Conservation (phyloP, 2,797 vertebrate genomes). For the Numenius phaeopus region DNA sequence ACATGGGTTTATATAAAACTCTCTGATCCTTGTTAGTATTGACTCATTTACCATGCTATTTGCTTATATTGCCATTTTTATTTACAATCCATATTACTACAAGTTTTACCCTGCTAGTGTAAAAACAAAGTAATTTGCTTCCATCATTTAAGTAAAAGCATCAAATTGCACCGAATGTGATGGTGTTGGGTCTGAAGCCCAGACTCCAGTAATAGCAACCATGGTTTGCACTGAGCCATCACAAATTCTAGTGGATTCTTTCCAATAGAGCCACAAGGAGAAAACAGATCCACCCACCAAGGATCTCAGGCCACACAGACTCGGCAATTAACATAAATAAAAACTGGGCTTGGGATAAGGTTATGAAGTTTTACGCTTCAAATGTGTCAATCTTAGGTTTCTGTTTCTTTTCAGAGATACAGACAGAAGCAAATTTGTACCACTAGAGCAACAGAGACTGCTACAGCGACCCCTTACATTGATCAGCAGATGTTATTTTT, state of each 20-base stretch:
- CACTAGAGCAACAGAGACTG: background rate
- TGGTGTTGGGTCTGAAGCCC: background rate
- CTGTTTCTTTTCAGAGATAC: background rate
- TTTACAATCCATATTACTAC: background rate
- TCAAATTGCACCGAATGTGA: background rate
- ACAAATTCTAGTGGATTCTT: background rate
- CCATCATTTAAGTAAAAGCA: background rate
- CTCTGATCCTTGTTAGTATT: background rate
- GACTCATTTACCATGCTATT: background rate
- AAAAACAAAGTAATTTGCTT: background rate
- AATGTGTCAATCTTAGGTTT: background rate
- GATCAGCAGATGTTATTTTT: background rate
- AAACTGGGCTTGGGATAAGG: background rate
- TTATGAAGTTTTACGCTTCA: background rate
- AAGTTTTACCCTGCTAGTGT: background rate
- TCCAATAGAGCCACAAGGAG: background rate
- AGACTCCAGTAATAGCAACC: background rate
- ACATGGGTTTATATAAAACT: background rate
- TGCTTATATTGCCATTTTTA: background rate
- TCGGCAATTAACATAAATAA: background rate
- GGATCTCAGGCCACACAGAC: background rate
- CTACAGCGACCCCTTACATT: accelerated
- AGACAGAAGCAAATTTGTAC: background rate
- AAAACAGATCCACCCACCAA: background rate
- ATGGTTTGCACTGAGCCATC: background rate